These are phyloP conservation scores for Drosophila erecta DNA, from an alignment of 1,140 invertebrate species.

Conservation along the genomic window DNA sequence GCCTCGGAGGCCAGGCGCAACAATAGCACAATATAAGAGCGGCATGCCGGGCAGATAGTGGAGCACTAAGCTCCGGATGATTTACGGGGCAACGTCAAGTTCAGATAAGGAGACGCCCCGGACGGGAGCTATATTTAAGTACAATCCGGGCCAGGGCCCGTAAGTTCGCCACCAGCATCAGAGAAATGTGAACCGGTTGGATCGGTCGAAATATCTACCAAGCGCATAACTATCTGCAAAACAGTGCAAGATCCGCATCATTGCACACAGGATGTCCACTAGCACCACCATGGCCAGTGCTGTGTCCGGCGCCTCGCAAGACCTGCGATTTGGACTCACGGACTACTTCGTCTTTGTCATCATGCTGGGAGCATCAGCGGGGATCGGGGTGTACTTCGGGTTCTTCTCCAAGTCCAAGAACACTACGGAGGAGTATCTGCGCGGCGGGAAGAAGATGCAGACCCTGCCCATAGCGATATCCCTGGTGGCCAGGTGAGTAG, in stretches of 20 bases:
- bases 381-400: slow-evolving; percentile 89
- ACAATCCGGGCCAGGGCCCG: slow-evolving; percentile 7
- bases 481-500: slow-evolving; percentile 86
- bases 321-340: slow-evolving; percentile 83
- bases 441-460: slow-evolving; percentile 88
- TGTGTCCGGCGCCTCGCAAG: slow-evolving; percentile 3
- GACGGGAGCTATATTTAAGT: slow-evolving; percentile 47
- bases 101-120: slow-evolving; percentile 32
- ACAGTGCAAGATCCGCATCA: not conserved
- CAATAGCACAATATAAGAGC: slow-evolving; percentile 29
- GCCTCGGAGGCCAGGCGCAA: slow-evolving; percentile 10
- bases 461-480: slow-evolving; percentile 89
- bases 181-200: slow-evolving; percentile 18
- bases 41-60: slow-evolving; percentile 23
- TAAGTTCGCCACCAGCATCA: slow-evolving; percentile 40
- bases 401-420: slow-evolving; percentile 84
- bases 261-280: slow-evolving; percentile 31
- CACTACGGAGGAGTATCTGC: slow-evolving; percentile 86
- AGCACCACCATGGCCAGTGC: slow-evolving; percentile 11
- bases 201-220: not conserved
- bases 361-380: slow-evolving; percentile 87
- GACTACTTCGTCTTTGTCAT: slow-evolving; percentile 87
- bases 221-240: not conserved
- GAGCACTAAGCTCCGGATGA: slow-evolving; percentile 23
- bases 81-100: slow-evolving; percentile 33